Conservation (phyloP, 2,113 vertebrate genomes). For the Procavia capensis region DNA sequence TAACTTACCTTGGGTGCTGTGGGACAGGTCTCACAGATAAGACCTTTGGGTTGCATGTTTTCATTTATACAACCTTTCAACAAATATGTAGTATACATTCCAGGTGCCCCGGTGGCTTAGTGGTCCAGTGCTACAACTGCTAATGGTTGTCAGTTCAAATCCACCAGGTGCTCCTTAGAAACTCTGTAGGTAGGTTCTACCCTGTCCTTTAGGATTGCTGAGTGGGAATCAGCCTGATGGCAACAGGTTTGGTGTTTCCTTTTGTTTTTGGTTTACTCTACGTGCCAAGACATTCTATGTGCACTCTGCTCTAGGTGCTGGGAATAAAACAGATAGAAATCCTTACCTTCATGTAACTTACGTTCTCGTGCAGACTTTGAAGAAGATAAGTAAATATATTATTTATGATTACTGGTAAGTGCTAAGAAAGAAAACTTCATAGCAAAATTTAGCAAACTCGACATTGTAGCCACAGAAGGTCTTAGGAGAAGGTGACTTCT, state of each 20-base stretch:
- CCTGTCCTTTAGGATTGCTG: no score
- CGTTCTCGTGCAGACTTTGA: slow-evolving; percentile 17
- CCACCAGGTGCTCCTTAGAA: no score
- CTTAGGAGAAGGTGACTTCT: slow-evolving; percentile 14
- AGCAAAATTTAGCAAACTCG: background rate
- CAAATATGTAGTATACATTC: background rate
- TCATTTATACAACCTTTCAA: background rate
- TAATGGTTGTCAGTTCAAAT: no score
- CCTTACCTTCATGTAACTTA: background rate
- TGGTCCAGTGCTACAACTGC: no score
- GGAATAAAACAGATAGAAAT: slow-evolving; percentile 44
- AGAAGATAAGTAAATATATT: background rate
- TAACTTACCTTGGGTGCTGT: background rate
- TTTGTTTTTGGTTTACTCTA: no score
- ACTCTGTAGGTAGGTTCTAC: no score
- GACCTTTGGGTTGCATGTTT: background rate
- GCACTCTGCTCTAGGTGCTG: background rate
- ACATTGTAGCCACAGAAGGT: background rate
- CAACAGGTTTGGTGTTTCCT: no score
- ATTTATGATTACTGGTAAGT: slow-evolving; percentile 39
- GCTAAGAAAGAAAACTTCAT: slow-evolving; percentile 52
- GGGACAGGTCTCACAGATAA: background rate
- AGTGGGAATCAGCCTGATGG: no score
- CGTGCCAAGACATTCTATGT: no score
- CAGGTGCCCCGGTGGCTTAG: no score